Percentiles rank a stretch among this genome's conserved stretches.
Evolutionary conservation across 2,113 vertebrate species (phyloP).

Genomic region (Diglossa brunneiventris): DNA sequence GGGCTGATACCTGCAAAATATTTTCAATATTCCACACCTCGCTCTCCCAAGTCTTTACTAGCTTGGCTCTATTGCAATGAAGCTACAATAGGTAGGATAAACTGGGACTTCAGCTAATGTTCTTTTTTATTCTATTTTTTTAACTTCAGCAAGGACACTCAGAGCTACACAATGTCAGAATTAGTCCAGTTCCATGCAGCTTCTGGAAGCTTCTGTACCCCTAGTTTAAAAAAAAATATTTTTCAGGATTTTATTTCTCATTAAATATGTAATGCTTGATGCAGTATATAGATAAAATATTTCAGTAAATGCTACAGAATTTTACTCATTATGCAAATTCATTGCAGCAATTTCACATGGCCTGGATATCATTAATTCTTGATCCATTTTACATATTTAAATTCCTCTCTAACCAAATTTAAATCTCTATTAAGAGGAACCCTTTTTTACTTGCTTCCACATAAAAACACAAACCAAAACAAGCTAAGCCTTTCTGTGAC

Average conservation of each 20-base stretch:
- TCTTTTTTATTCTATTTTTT: neutral
- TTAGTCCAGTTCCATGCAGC: neutral
- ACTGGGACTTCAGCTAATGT: neutral
- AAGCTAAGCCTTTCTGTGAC: neutral
- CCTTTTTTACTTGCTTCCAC: neutral
- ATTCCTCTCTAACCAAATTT: neutral
- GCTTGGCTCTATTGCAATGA: neutral
- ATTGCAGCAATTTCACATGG: neutral
- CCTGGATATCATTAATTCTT: neutral
- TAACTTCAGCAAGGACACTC: neutral
- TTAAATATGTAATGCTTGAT: neutral
- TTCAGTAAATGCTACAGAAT: neutral
- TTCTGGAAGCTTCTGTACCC: neutral
- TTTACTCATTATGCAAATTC: neutral
- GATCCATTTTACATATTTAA: neutral
- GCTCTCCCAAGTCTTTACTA: neutral
- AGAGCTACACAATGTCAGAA: neutral
- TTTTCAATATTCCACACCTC: fast-evolving
- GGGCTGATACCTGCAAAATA: neutral
- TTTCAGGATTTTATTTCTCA: neutral
- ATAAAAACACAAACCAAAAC: neutral
- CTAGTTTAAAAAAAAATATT: neutral
- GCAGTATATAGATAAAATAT: neutral
- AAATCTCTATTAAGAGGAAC: neutral
- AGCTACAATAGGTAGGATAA: neutral